Evolutionary conservation across 2,888 invertebrate species (phyloP).

Genomic region (Teleiodes luculella): DNA sequence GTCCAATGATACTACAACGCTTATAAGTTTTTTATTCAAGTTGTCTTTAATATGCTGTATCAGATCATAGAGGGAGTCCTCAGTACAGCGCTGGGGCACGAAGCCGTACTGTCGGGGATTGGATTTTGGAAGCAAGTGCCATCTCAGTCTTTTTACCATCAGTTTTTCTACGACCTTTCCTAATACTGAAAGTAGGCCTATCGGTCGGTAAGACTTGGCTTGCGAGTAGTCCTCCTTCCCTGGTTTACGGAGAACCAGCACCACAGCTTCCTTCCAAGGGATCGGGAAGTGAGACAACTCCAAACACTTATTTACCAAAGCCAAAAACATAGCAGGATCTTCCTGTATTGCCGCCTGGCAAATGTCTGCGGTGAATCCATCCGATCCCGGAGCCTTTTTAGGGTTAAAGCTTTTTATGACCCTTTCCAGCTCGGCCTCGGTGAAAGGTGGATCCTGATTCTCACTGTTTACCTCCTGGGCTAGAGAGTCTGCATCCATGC

Average conservation of each 20-base stretch:
- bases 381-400: background rate
- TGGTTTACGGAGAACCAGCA: background rate
- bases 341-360: background rate
- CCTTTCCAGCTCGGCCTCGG: background rate
- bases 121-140: conserved; percentile 4
- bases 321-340: background rate
- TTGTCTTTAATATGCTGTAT: background rate
- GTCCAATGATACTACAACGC: background rate
- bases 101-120: conserved; percentile 20
- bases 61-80: conserved; percentile 10
- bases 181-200: conserved; percentile 11
- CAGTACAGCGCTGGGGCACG: conserved; percentile 17
- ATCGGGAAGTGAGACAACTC: background rate
- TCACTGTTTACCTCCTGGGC: background rate
- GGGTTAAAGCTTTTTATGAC: background rate
- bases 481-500: no score
- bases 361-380: background rate
- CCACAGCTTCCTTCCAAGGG: background rate
- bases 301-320: background rate
- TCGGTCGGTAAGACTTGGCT: conserved; percentile 12
- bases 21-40: background rate
- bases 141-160: conserved; percentile 9
- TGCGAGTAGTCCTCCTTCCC: background rate
- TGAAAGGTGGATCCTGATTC: background rate
- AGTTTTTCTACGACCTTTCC: conserved; percentile 9